Conservation (phyloP, 2,888 invertebrate genomes). For the Agrotis ipsilon region DNA sequence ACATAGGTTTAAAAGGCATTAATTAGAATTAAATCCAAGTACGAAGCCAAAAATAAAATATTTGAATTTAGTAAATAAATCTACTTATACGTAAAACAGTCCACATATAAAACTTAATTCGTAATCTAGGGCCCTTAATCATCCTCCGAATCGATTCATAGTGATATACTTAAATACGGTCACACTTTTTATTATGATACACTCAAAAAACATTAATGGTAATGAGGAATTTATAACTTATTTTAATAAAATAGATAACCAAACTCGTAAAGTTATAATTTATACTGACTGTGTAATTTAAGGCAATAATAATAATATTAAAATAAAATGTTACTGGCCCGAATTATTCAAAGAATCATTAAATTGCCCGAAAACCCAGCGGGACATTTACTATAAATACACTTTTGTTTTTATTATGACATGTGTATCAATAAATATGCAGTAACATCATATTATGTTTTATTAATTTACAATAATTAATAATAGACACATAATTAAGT, state of each 20-base stretch:
- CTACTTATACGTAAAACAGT: slow-evolving; percentile 29
- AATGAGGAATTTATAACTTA: slow-evolving; percentile 37
- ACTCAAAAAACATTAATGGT: slow-evolving; percentile 24
- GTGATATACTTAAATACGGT: slow-evolving; percentile 28
- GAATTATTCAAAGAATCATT: slow-evolving; percentile 8
- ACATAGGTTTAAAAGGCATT: too few relatives aligned
- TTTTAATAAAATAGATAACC: slow-evolving; percentile 25
- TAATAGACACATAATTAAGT: slow-evolving; percentile 35
- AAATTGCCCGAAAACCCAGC: slow-evolving; percentile 19
- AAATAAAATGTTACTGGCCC: slow-evolving; percentile 11
- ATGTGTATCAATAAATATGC: slow-evolving; percentile 19
- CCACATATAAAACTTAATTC: slow-evolving; percentile 19
- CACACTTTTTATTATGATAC: slow-evolving; percentile 8
- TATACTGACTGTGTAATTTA: slow-evolving; percentile 30
- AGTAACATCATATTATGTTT: not conserved
- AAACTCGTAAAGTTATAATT: slow-evolving; percentile 28
- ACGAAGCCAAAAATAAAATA: too few relatives aligned
- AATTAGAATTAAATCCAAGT: too few relatives aligned
- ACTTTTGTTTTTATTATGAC: slow-evolving; percentile 16
- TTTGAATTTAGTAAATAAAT: too few relatives aligned
- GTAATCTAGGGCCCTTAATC: slow-evolving; percentile 17
- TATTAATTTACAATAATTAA: slow-evolving; percentile 17
- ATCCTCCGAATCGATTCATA: not conserved
- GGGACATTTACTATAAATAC: slow-evolving; percentile 13
- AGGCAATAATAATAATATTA: slow-evolving; percentile 1